Conservation (phyloP, 2,888 invertebrate species). For the Dysmachus trigonus region DNA sequence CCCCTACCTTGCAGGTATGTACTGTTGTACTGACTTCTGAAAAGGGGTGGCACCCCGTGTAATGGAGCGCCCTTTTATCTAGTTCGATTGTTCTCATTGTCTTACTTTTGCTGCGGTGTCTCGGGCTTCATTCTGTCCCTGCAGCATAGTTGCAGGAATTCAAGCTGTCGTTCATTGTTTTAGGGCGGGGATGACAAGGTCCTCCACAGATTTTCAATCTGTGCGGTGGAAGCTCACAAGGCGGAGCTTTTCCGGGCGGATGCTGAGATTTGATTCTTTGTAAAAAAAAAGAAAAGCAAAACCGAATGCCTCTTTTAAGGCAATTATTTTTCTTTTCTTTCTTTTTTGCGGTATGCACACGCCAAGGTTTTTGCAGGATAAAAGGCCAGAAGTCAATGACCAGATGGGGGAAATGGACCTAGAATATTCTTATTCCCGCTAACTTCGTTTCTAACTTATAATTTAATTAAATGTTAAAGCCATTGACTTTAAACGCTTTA, state of each 20-base stretch:
- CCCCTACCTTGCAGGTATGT: slow-evolving; percentile 69
- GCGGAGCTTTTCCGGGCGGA: background rate
- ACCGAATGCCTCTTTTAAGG: no score
- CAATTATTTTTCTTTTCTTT: no score
- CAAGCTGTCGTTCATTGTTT: background rate
- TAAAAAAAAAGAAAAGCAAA: no score
- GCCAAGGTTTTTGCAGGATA: no score
- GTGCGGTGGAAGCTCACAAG: background rate
- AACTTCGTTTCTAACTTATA: no score
- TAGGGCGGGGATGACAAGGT: background rate
- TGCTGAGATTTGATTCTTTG: background rate
- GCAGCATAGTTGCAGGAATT: background rate
- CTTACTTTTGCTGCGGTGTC: background rate
- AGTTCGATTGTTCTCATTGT: background rate
- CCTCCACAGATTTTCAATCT: no score
- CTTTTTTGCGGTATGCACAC: no score
- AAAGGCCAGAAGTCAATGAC: no score
- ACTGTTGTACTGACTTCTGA: background rate
- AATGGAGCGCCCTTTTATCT: background rate
- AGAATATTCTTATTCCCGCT: no score
- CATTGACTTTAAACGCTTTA: no score
- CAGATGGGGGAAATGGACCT: no score
- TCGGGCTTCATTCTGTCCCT: background rate
- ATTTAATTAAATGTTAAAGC: no score
- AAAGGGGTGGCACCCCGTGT: background rate